These are phyloP conservation scores for Vombatus ursinus DNA, from an alignment of 2,113 vertebrate genomes.

Conservation along the genomic window DNA sequence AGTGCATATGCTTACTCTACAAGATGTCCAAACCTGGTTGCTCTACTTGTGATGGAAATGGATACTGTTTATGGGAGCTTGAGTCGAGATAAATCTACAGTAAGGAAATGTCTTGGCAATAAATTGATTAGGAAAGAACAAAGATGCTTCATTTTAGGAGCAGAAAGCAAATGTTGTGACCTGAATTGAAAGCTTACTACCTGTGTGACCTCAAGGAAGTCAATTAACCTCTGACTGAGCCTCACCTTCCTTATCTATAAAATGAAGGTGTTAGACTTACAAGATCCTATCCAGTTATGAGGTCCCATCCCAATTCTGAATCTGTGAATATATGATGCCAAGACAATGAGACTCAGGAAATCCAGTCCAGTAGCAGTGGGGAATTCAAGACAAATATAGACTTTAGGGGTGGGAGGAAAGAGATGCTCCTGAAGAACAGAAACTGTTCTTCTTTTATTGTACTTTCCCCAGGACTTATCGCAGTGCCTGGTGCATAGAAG, in stretches of 20 bases:
- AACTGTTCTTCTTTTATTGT: not conserved
- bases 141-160: slow-evolving; percentile 76
- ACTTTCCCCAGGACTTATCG: not conserved
- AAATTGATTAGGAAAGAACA: slow-evolving; percentile 78
- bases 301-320: not conserved
- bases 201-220: not conserved
- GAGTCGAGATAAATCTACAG: slow-evolving; percentile 76
- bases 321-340: not conserved
- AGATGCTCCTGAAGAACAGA: not conserved
- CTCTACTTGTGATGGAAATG: slow-evolving; percentile 69
- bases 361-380: not conserved
- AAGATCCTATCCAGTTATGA: not conserved
- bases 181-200: not conserved
- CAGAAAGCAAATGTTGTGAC: slow-evolving; percentile 49
- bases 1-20: slow-evolving; percentile 72
- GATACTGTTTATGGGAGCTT: slow-evolving; percentile 71
- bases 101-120: slow-evolving; percentile 73
- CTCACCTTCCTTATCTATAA: not conserved
- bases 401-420: not conserved
- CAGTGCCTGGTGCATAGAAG: not conserved
- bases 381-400: not conserved
- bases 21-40: slow-evolving; percentile 66
- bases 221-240: not conserved
- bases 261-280: not conserved
- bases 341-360: not conserved